Conservation (phyloP, 2,113 vertebrate genomes). For the Epinephelus cyanopodus region DNA sequence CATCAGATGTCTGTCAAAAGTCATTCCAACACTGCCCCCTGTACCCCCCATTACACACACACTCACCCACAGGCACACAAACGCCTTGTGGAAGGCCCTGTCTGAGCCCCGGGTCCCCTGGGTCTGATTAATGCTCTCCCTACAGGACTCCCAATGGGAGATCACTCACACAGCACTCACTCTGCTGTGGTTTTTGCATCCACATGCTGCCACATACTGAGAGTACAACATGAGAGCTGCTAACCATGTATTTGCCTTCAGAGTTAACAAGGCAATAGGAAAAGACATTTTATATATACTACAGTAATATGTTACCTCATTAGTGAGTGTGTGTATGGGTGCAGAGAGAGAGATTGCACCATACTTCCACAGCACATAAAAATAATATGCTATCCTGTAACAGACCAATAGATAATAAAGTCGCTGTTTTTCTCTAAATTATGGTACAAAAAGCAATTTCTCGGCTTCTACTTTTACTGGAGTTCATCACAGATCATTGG, state of each 20-base stretch:
- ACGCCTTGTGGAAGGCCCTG: slow-evolving; percentile 32
- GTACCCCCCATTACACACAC: not conserved
- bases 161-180: slow-evolving; percentile 54
- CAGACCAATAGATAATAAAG: slow-evolving; percentile 17
- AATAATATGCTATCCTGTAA: slow-evolving; percentile 27
- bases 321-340: slow-evolving; percentile 3
- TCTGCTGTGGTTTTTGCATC: slow-evolving; percentile 26
- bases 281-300: slow-evolving; percentile 31
- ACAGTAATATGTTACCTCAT: slow-evolving; percentile 35
- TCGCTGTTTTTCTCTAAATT: slow-evolving; percentile 1
- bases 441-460: slow-evolving; percentile 39
- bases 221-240: slow-evolving; percentile 42
- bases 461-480: not conserved
- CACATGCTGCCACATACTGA: slow-evolving; percentile 41
- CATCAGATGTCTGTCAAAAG: slow-evolving; percentile 24
- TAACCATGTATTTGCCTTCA: slow-evolving; percentile 46
- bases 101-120: slow-evolving; percentile 50
- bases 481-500: slow-evolving; percentile 39
- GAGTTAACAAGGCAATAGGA: slow-evolving; percentile 34
- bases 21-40: slow-evolving; percentile 31
- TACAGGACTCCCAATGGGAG: slow-evolving; percentile 64
- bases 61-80: slow-evolving; percentile 7
- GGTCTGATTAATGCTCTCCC: slow-evolving; percentile 78
- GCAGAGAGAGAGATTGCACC: slow-evolving; percentile 21
- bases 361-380: slow-evolving; percentile 38